Evolutionary conservation across 1,140 invertebrate species (phyloP).

Genomic region (Pseudomyrmex dendroicus): DNA sequence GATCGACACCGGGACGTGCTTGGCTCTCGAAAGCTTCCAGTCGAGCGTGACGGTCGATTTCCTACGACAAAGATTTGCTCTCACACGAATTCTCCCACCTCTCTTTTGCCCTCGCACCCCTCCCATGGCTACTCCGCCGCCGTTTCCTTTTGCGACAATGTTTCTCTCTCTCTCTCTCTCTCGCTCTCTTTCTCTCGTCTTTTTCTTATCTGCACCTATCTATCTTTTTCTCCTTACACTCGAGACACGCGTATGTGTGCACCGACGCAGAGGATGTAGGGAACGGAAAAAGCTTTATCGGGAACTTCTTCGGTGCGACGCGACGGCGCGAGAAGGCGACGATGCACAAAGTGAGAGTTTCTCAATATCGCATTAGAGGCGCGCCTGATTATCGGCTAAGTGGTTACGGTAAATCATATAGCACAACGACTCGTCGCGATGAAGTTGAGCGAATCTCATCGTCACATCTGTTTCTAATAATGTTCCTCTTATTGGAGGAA

Average conservation of each 20-base stretch:
- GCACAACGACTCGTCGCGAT: background rate
- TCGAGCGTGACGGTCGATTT: conserved; percentile 77
- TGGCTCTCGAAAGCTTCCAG: conserved; percentile 68
- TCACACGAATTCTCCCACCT: conserved; percentile 65
- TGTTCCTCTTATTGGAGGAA: background rate
- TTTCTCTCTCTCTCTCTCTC: background rate
- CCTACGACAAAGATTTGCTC: conserved; percentile 79
- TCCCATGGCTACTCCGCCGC: background rate
- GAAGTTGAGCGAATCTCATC: conserved; percentile 23
- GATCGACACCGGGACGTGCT: conserved; percentile 71
- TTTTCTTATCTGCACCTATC: background rate
- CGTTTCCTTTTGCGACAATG: background rate
- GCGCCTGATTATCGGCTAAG: conserved; percentile 66
- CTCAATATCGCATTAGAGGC: conserved; percentile 61
- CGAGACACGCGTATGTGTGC: conserved; percentile 61
- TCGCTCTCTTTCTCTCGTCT: background rate
- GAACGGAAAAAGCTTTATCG: conserved; percentile 56
- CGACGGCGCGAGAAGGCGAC: background rate
- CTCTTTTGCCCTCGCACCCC: conserved; percentile 1
- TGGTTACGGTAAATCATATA: conserved; percentile 62
- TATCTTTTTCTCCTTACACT: conserved; percentile 57
- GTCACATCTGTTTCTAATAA: conserved; percentile 31
- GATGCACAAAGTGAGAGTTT: conserved; percentile 24
- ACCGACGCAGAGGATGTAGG: background rate
- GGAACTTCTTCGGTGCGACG: conserved; percentile 29